Percentiles rank a stretch among this genome's conserved stretches.
Conservation (phyloP, 2,888 invertebrate species). For the Pantelozetes paolii region DNA sequence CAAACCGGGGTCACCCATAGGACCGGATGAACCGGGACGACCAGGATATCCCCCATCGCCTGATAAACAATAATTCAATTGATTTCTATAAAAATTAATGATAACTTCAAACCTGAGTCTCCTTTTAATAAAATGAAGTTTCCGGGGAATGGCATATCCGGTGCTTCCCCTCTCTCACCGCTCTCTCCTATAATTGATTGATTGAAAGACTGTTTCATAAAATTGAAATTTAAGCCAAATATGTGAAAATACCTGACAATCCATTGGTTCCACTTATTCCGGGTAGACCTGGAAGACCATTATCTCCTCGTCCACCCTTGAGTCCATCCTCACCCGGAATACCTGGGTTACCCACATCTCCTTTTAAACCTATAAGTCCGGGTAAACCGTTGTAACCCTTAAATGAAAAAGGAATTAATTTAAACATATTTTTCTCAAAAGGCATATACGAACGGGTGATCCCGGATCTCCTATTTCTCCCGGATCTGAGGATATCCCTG, state of each 20-base stretch:
- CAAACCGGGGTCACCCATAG: slow-evolving; percentile 60
- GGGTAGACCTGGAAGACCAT: slow-evolving; percentile 47
- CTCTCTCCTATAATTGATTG: slow-evolving; percentile 10
- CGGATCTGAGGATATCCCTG: neutral
- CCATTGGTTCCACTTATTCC: slow-evolving; percentile 53
- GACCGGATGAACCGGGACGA: slow-evolving; percentile 55
- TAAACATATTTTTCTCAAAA: too few relatives aligned
- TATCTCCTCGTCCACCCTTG: slow-evolving; percentile 43
- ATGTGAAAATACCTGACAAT: slow-evolving; percentile 57
- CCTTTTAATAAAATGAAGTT: neutral
- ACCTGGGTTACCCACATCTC: slow-evolving; percentile 15
- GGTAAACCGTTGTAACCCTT: slow-evolving; percentile 24
- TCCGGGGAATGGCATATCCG: neutral
- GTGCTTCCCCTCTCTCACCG: neutral
- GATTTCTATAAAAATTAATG: too few relatives aligned
- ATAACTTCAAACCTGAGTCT: neutral
- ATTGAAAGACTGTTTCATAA: neutral
- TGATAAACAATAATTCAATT: slow-evolving; percentile 8
- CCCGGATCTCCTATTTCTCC: slow-evolving; percentile 2
- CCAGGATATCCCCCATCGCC: slow-evolving; percentile 49
- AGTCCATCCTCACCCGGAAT: neutral
- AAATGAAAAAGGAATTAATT: neutral
- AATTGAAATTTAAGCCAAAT: too few relatives aligned
- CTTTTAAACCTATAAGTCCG: slow-evolving; percentile 10
- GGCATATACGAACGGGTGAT: too few relatives aligned